Evolutionary conservation across 2,797 vertebrate species (phyloP).

Genomic region (Thunnus albacares): DNA sequence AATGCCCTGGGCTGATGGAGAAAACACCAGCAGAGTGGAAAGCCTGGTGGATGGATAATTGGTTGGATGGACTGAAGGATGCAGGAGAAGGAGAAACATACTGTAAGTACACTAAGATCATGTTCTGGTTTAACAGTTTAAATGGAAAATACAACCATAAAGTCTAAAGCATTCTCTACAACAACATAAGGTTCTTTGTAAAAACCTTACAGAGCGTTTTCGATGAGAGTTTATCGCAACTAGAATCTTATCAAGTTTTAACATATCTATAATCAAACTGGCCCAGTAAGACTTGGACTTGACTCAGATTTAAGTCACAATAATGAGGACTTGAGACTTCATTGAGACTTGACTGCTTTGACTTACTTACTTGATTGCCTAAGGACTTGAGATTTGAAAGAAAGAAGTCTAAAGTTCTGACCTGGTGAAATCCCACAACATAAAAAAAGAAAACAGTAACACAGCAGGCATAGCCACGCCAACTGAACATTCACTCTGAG

Average conservation of each 20-base stretch:
- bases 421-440: too few species aligned
- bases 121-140: not conserved
- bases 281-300: not conserved
- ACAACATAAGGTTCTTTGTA: not conserved
- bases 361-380: too few species aligned
- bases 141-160: not conserved
- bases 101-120: not conserved
- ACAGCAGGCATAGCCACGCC: too few species aligned
- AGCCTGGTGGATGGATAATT: conserved; percentile 14
- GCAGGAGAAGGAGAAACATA: not conserved
- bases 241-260: not conserved
- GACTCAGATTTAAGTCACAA: not conserved
- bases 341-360: not conserved
- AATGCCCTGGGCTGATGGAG: conserved; percentile 33
- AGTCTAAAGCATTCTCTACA: not conserved
- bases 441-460: too few species aligned
- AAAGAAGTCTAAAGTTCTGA: too few species aligned
- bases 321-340: not conserved
- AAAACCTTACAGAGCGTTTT: too few species aligned
- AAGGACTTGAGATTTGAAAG: not conserved
- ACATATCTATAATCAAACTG: not conserved
- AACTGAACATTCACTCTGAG: too few species aligned
- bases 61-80: conserved; percentile 12
- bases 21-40: conserved; percentile 50
- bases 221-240: not conserved